Percentiles rank a stretch among this genome's conserved stretches.
These are phyloP conservation scores for Acanthurus leucopareius DNA, from an alignment of 2,797 vertebrate species.

Conservation along the genomic window DNA sequence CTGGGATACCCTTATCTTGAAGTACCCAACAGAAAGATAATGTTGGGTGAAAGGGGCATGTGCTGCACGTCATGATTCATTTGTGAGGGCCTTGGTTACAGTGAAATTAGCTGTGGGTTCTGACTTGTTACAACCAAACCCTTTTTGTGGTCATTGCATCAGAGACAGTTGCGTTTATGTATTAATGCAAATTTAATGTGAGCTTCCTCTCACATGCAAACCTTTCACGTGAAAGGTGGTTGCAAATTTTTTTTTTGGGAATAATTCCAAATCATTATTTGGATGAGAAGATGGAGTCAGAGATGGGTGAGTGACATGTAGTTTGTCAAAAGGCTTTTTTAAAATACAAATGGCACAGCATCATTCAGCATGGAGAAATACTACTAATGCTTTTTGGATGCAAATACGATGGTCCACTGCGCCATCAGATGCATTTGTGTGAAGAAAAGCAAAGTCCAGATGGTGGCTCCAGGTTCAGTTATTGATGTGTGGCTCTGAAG, in stretches of 20 bases:
- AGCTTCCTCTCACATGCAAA: constrained; percentile 76
- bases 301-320: constrained; percentile 44
- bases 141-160: constrained; percentile 58
- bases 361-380: constrained; percentile 51
- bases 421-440: constrained; percentile 46
- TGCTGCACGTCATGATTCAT: constrained; percentile 4
- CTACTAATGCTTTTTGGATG: constrained; percentile 69
- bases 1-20: constrained; percentile 82
- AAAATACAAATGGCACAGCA: constrained; percentile 56
- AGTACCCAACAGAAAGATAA: constrained; percentile 81
- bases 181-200: constrained; percentile 80
- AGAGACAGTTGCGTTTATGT: constrained; percentile 68
- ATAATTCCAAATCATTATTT: constrained; percentile 22
- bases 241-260: constrained; percentile 32
- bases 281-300: constrained; percentile 17
- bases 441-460: constrained; percentile 63
- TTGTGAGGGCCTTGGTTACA: constrained; percentile 30
- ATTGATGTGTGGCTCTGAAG: constrained; percentile 60
- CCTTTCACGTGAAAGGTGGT: constrained; percentile 28
- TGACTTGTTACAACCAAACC: constrained; percentile 56
- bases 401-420: constrained; percentile 69
- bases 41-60: constrained; percentile 11
- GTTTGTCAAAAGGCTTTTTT: constrained; percentile 66
- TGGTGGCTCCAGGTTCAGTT: constrained; percentile 67
- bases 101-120: constrained; percentile 70